A percentile compares a stretch with the other conserved stretches of the same genome.
These are phyloP conservation scores for Entomobrya multifasciata DNA, from an alignment of 2,888 invertebrate genomes.

Conservation along the genomic window DNA sequence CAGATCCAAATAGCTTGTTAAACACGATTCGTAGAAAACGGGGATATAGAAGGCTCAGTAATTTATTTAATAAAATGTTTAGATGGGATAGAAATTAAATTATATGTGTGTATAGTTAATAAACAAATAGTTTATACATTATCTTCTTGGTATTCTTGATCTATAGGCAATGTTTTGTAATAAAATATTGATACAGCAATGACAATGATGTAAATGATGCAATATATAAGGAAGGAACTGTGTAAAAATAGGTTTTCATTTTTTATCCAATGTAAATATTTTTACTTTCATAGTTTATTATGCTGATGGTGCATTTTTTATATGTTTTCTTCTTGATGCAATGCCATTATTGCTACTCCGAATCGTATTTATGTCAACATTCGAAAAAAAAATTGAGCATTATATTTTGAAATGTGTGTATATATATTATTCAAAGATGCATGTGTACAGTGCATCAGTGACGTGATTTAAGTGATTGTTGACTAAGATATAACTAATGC, in stretches of 20 bases:
- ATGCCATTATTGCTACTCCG: constrained; percentile 44
- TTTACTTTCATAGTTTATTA: constrained; percentile 45
- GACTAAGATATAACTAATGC: neutral
- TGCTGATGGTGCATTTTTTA: constrained; percentile 54
- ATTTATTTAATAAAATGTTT: constrained; percentile 70
- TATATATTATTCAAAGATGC: neutral
- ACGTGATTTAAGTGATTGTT: neutral
- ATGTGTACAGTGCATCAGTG: constrained; percentile 27
- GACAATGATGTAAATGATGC: too few species aligned
- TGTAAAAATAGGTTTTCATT: constrained; percentile 22
- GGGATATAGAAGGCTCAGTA: constrained; percentile 72
- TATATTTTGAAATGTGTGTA: neutral
- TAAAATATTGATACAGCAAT: constrained; percentile 4
- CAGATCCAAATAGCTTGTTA: constrained; percentile 53
- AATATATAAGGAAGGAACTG: constrained; percentile 39
- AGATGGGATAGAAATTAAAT: constrained; percentile 60
- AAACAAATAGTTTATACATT: neutral
- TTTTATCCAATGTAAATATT: constrained; percentile 47
- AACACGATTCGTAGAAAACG: constrained; percentile 67
- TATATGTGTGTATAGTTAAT: neutral
- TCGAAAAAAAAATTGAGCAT: constrained; percentile 17
- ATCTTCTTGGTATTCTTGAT: too few species aligned
- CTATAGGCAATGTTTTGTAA: neutral
- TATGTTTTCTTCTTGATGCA: constrained; percentile 13
- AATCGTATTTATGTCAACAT: constrained; percentile 49